Evolutionary conservation across 2,113 vertebrate species (phyloP).

Genomic region (Argyrosomus japonicus): DNA sequence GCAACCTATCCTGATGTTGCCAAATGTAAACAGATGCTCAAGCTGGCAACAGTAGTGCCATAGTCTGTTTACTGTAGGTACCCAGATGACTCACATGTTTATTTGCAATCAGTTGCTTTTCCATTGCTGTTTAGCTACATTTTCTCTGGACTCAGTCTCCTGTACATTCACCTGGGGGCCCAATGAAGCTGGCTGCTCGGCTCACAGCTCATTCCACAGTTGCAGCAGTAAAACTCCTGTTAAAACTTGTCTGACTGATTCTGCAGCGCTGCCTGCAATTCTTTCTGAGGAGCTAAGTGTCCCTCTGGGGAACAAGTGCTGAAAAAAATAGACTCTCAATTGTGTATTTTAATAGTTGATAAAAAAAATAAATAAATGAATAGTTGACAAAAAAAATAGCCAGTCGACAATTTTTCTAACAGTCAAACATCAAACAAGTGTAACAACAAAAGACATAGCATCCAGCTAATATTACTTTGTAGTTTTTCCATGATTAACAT

Average conservation of each 20-base stretch:
- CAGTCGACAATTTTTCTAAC: no score
- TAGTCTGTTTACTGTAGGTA: constrained; percentile 18
- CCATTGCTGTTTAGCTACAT: constrained; percentile 13
- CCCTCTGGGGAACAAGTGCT: not conserved
- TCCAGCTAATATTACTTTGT: no score
- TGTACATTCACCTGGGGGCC: constrained; percentile 21
- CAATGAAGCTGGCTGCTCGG: constrained; percentile 26
- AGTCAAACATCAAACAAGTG: no score
- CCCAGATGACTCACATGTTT: constrained; percentile 44
- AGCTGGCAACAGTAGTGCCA: not conserved
- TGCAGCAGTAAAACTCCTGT: constrained; percentile 62
- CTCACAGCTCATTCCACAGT: constrained; percentile 55
- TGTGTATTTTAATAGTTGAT: not conserved
- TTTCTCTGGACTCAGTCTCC: constrained; percentile 30
- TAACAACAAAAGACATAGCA: no score
- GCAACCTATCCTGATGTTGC: not conserved
- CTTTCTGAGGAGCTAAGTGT: not conserved
- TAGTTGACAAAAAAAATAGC: no score
- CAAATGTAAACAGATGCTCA: not conserved
- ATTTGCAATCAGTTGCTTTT: constrained; percentile 26
- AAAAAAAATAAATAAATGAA: no score
- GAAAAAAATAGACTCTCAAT: not conserved
- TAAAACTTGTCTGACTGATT: constrained; percentile 66
- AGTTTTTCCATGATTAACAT: not conserved
- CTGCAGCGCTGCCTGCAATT: not conserved